Base-by-base conservation (phyloP, 2,888 invertebrate species). In the Dinocampus coccinellae region DNA sequence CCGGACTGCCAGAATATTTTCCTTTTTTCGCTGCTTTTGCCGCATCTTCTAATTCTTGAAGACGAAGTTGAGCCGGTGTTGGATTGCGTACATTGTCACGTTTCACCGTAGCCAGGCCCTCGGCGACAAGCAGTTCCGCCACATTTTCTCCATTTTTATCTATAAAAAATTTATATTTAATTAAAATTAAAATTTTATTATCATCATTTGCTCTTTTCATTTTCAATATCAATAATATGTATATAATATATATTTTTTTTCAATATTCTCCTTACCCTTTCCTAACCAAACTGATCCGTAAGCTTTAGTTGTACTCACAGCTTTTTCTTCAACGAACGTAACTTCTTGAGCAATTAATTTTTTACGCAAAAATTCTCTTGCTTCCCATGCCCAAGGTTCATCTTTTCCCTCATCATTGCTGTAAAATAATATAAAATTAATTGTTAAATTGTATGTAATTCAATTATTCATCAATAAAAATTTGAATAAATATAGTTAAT, bases 361-460 rank as follows among this genome's bases (percentile, higher is more conserved):
- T 84, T 96, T 96, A 42, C 99, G 91, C 62, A 99, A 89, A 84
- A 93, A 98, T 89, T 99, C 99, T 69, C 99, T 92, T 0, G 98
- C 96, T 85, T 99, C 98, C 98, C 98, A 99, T 0, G 98, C 98
- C 90, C 91, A 99, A 1, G 98, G 96, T 88, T 99, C 96, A 86
- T 97, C 97, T 86, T 92, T 94, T 11, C 92, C 91, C 82, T 94
- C 94, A 57, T 91, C 91, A 53, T 47, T 63, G 62, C 79, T 80
- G 74, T 3, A 52, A 58, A 53, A 1, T 16, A 61, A 67, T 61
- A 57, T 63, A 75, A 68, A 9, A 58, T 24, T 57, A n/a, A n/a
- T n/a, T n/a, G n/a, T n/a, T n/a, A n/a, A n/a, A n/a, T n/a, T n/a
- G n/a, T n/a, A n/a, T n/a, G 24, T 68, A 36, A 39, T 24, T 55